Conservation (phyloP, 2,888 invertebrate species). For the Opisthograptis luteolata region DNA sequence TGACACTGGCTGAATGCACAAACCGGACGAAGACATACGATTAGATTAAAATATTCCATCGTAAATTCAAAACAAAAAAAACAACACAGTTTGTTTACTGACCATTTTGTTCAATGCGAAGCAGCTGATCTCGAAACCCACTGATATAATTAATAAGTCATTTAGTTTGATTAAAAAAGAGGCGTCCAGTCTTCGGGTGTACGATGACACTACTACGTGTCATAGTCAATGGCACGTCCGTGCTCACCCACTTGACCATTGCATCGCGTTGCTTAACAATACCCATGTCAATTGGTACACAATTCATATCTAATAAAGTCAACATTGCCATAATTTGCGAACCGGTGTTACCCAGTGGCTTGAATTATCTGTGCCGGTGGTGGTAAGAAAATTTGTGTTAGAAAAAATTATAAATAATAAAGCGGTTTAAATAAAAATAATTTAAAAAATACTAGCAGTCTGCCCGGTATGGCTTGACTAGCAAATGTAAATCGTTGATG, state of each 20-base stretch:
- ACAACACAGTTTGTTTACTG: slow-evolving; percentile 24
- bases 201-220: slow-evolving; percentile 48
- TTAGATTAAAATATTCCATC: too few species aligned
- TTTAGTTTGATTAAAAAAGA: slow-evolving; percentile 36
- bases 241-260: slow-evolving; percentile 40
- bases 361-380: not conserved
- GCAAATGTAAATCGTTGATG: too few species aligned
- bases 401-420: too few species aligned
- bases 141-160: slow-evolving; percentile 26
- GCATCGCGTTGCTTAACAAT: slow-evolving; percentile 44
- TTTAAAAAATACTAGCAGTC: too few species aligned
- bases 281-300: slow-evolving; percentile 56
- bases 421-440: too few species aligned
- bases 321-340: slow-evolving; percentile 28
- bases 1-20: too few species aligned
- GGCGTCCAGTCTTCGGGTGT: slow-evolving; percentile 53
- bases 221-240: slow-evolving; percentile 39
- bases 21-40: too few species aligned
- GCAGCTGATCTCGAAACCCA: slow-evolving; percentile 13
- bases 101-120: slow-evolving; percentile 39
- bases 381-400: not conserved
- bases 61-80: not conserved
- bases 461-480: too few species aligned
- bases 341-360: slow-evolving; percentile 11
- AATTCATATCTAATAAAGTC: slow-evolving; percentile 44